Evolutionary conservation across 1,140 invertebrate species (phyloP), one percentile per base, ranked within the genome.

Genomic region (Aradophagus sp.): DNA sequence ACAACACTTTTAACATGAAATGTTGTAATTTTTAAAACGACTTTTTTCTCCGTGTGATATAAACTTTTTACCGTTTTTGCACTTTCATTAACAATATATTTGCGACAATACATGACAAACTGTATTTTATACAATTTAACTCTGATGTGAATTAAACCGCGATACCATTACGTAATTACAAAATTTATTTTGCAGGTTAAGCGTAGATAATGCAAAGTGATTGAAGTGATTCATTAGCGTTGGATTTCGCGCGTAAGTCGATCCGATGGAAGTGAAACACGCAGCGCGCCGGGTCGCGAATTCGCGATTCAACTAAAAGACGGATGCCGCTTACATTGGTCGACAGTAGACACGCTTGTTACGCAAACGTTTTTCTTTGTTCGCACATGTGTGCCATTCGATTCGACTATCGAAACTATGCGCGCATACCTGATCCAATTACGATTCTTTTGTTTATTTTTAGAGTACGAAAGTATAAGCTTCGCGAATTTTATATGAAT

Each of bases 321-420:
- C 3, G 35, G 10, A 42, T 47, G 19, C 23, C 34, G 16, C 10
- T 42, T 52, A 13, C 17, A 32, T 61, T n/a, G 36, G 5, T 41
- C 35, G 8, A 48, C 35, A 8, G 13, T 14, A 10, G 23, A 6
- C 14, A 7, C 36, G 15, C 36, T 12, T 26, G 45, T 61, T 61
- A 61, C 56, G 56, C 56, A 61, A 61, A 50, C 27, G 36, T 34
- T 50, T 29, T 50, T 61, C 45, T 61, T 61, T 50, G 44, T 50
- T 58, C 23, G 29, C 8, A 17, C 17, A 26, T 45, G 39, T 55
- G 19, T 44, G 52, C 34, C n/a, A 19, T 35, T 38, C 5, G 27
- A 16, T 31, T 48, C 19, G 17, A 19, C 20, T 15, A 50, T 50
- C 20, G 56, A 35, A 42, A 29, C 36, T 35, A 61, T 42, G 42